Evolutionary conservation across 2,113 vertebrate genomes (phyloP).

Genomic region (Cardinalis cardinalis): DNA sequence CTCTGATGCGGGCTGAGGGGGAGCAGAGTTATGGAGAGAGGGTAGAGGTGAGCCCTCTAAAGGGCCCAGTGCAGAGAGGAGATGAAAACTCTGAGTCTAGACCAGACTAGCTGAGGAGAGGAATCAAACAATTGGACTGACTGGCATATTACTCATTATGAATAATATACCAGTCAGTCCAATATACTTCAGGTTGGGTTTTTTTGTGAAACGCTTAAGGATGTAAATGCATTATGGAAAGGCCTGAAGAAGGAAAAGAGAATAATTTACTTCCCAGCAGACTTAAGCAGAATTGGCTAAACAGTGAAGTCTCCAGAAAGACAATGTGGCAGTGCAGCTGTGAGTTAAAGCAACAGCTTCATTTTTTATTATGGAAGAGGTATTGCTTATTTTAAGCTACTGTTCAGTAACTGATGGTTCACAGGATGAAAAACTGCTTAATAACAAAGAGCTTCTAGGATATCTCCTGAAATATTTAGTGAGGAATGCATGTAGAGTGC

Average conservation of each 20-base stretch:
- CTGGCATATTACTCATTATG: not conserved
- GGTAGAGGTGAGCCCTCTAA: not conserved
- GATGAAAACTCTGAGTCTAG: not conserved
- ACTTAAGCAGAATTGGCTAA: not conserved
- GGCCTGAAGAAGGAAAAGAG: not conserved
- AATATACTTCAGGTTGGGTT: not conserved
- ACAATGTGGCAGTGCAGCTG: not conserved
- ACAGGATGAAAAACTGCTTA: conserved; percentile 50
- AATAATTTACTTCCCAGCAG: not conserved
- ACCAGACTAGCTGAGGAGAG: not conserved
- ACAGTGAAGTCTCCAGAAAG: not conserved
- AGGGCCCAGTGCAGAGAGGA: not conserved
- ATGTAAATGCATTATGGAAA: not conserved
- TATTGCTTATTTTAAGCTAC: conserved; percentile 32
- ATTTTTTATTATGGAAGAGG: not conserved
- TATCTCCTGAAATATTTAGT: conserved; percentile 57
- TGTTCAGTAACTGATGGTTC: conserved; percentile 19
- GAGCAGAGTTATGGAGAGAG: conserved; percentile 10
- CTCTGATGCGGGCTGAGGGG: not conserved
- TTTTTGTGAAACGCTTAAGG: not conserved
- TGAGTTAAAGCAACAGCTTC: conserved; percentile 21
- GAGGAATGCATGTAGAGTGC: not conserved
- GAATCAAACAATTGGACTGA: not conserved
- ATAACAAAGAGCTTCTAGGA: conserved; percentile 37
- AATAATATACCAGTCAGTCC: too few species aligned